Evolutionary conservation across 1,140 invertebrate species (phyloP), one percentile per base, ranked within the genome.

Genomic region (Camponotus vicinus): DNA sequence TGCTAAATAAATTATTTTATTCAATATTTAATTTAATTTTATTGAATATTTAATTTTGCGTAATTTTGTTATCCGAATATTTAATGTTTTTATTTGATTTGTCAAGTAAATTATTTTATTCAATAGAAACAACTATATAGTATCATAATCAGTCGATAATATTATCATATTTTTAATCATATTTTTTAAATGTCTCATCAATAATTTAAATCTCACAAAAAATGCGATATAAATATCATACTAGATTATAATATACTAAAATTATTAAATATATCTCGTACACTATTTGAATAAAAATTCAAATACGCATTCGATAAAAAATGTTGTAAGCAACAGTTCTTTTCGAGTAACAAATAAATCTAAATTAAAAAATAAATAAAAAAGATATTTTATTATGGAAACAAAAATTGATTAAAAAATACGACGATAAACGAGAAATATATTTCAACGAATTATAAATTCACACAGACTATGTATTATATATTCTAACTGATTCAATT

Each of bases 361-460:
- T 34, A 34, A 52, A 49, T 52, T 15, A 52, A 15, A 13, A 52
- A 71, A 34, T 52, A 34, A 3, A 52, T 27, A 32, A 32, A 52
- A 71, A 71, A 18, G 42, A 75, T 13, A 75, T 21, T 57, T 37
- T 27, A 75, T 75, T n/a, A 11, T n/a, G 42, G 18, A 2, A 32
- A 61, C 8, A 76, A 61, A 61, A 61, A 8, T 27, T 27, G 27
- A 32, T 18, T 15, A 0, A 76, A 21, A 76, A 27, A 61, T 42
- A 32, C 55, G 59, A 49, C 7, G 9, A 45, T 40, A 18, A 7
- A 4, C 6, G 8, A 73, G 37, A 71, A 18, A 18, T 8, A 15
- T 4, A 8, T 32, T 71, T 52, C 15, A 8, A 8, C 27, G 32
- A 52, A 18, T 52, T 52, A 52, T 34, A 71, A 52, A n/a, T 18